Evolutionary conservation across 2,113 vertebrate genomes (phyloP), one percentile per base, ranked within the genome.

Genomic region (Lethenteron reissneri): DNA sequence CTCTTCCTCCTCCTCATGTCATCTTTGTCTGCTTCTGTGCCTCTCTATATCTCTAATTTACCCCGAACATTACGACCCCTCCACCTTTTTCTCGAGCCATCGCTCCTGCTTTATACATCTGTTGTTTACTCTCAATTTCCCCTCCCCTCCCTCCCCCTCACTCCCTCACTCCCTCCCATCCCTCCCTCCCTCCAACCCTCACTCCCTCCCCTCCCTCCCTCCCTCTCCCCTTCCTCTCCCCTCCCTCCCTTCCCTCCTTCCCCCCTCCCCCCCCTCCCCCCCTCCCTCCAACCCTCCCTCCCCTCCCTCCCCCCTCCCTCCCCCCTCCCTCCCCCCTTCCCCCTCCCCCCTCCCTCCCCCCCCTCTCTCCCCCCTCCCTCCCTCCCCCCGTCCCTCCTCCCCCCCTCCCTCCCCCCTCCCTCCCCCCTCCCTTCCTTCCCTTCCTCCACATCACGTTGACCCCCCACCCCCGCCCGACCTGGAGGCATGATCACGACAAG

Each of bases 21-120:
- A 70, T 72, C 74, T 10, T 75, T 60, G 62, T 64, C 73, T 21
- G 70, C 74, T 59, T 73, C 70, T 57, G 72, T 75, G 70, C 64
- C 74, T 75, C 73, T 74, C 69, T 19, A 74, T 73, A 70, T 72
- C 74, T 56, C 56, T 21, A 21, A 56, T 19, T 56, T 69, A n/a
- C 10, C 6, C 64, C 8, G 17, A 19, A 56, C 12, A 11, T 56
- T 15, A n/a, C 14, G 2, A 15, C 58, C 11, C 12, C 19, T n/a
- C 57, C 56, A 19, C 11, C n/a, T 71, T 57, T 58, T 41, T 21
- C 21, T 56, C 56, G 56, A 71, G 25, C 17, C 14, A 8, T 25
- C 25, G 25, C 4, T 25, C 25, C 25, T 25, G 25, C 25, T 25
- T 25, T 25, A 25, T 25, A 25, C 25, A 25, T 25, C 3, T 25